These are phyloP conservation scores for Microctenopoma stevenorrisi DNA, from an alignment of 2,797 vertebrate genomes.

Conservation along the genomic window DNA sequence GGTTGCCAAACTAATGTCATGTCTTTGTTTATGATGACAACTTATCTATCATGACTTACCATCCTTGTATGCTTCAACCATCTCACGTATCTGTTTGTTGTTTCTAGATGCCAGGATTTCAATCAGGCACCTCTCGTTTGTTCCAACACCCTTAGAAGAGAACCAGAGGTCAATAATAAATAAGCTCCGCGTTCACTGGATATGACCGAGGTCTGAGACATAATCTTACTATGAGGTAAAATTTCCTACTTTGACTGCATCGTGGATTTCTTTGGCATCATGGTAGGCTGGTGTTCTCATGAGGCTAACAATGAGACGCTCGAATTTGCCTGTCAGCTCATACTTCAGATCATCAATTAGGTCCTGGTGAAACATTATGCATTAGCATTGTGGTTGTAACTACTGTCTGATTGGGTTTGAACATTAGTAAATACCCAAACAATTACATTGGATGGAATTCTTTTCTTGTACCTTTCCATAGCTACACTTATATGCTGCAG, in stretches of 20 bases:
- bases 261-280: slow-evolving; percentile 96
- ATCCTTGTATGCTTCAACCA: slow-evolving; percentile 93
- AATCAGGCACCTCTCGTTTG: slow-evolving; percentile 93
- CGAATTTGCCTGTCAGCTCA: slow-evolving; percentile 97
- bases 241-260: slow-evolving; percentile 88
- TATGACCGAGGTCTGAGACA: background rate
- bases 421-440: background rate
- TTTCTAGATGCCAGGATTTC: slow-evolving; percentile 94
- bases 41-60: slow-evolving; percentile 77
- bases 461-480: slow-evolving; percentile 89
- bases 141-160: slow-evolving; percentile 87
- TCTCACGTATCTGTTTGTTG: slow-evolving; percentile 88
- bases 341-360: slow-evolving; percentile 96
- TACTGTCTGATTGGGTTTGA: background rate
- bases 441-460: background rate
- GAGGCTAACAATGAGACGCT: slow-evolving; percentile 93
- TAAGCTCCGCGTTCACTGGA: background rate
- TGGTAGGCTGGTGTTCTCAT: slow-evolving; percentile 92
- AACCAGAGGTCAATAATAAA: slow-evolving; percentile 24
- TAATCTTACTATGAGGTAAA: background rate
- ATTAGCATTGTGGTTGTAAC: background rate
- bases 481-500: slow-evolving; percentile 90
- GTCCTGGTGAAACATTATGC: slow-evolving; percentile 81
- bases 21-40: background rate
- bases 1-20: background rate